Conservation (phyloP, 2,797 vertebrate species). For the Epinephelus coioides region DNA sequence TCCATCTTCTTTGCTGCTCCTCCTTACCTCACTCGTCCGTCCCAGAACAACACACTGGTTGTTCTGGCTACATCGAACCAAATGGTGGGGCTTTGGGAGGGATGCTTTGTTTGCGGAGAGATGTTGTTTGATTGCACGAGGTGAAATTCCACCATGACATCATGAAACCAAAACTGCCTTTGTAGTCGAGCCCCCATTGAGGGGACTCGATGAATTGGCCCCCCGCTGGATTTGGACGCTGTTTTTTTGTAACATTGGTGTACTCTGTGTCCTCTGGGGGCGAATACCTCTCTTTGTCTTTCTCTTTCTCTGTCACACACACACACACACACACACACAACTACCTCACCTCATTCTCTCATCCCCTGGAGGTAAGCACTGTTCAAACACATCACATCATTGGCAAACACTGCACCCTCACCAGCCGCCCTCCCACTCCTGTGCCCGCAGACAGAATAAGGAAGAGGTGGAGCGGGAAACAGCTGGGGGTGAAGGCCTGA, state of each 20-base stretch:
- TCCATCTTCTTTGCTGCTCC: constrained; percentile 8
- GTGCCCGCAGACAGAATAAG: constrained; percentile 43
- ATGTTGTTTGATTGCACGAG: constrained; percentile 41
- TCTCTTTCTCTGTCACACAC: constrained; percentile 19
- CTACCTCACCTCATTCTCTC: constrained; percentile 56
- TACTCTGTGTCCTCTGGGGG: constrained; percentile 49
- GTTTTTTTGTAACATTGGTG: constrained; percentile 40
- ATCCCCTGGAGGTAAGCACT: constrained; percentile 62
- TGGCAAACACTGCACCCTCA: constrained; percentile 65
- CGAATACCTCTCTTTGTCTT: constrained; percentile 62
- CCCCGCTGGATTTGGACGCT: constrained; percentile 41
- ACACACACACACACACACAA: constrained; percentile 36
- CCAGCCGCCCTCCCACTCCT: constrained; percentile 20
- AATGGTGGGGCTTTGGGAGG: constrained; percentile 12
- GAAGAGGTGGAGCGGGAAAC: constrained; percentile 41
- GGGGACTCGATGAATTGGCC: constrained; percentile 12
- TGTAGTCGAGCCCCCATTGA: constrained; percentile 53
- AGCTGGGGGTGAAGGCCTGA: constrained; percentile 2
- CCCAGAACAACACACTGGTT: constrained; percentile 20
- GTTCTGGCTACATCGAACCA: constrained; percentile 14
- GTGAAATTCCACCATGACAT: constrained; percentile 76
- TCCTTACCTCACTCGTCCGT: constrained; percentile 16
- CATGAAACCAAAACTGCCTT: constrained; percentile 75
- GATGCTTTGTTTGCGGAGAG: constrained; percentile 41
- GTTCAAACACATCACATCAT: constrained; percentile 80